Base-by-base conservation (phyloP, 2,888 invertebrate genomes). In the Empis stercorea region DNA sequence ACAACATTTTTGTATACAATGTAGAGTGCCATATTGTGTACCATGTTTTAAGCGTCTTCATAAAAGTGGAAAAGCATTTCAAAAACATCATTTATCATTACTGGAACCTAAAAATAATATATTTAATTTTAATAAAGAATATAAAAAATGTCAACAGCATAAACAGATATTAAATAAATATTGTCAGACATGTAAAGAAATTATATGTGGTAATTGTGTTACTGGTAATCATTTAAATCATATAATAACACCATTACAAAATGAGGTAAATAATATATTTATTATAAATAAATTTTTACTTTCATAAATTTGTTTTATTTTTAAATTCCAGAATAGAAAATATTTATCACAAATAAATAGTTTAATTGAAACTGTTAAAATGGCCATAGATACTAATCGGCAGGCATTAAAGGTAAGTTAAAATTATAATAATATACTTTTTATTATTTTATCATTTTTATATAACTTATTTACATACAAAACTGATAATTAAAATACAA, bases 11-110 rank as follows among this genome's bases (percentile, higher is more conserved):
- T 68, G 67, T 50, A 54, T 54, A n/a, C 55, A 61, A 38, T 68
- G 67, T 49, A 58, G 54, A 39, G 61, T 55, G 2, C 57, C 57
- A 44, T 65, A 59, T 37, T 68, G 67, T 51, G 55, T 52, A 6
- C 49, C 45, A 5, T 68, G 67, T 48, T 68, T 63, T 41, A 55
- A 59, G 0, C 49, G 45, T 2, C 58, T 67, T 0, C 67, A 68
- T 49, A 54, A 53, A 13, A 54, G 59, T 30, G 62, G 64, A 27
- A 62, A 59, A 51, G 61, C 61, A 2, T 55, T 68, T 4, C 57
- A 63, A 50, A 52, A 50, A 13, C 67, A 68, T 48, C 34, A 43
- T 11, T 9, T 56, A 39, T 27, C 50, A 1, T 30, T 52, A 32
- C 41, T 54, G 10, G 52, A 56, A 9, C 45, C 46, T 44, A 40